Evolutionary conservation across 2,888 invertebrate genomes (phyloP), one percentile per base, ranked within the genome.

Genomic region (Cremastobaeus sp.): DNA sequence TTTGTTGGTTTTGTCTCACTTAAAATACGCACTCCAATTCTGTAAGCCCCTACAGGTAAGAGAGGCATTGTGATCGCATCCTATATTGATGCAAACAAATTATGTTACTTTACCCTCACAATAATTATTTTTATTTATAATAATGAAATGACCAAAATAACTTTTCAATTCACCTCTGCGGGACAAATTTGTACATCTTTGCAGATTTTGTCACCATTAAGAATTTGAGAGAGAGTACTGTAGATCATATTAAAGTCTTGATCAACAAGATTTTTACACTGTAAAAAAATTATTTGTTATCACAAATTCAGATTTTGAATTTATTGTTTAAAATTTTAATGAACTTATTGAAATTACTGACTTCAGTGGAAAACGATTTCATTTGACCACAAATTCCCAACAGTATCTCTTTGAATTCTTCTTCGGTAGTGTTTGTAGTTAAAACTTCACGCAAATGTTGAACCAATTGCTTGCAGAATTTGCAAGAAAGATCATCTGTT

Each of bases 381-480:
- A 94, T 93, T 88, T 95, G 94, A 76, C 93, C 93, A 89, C 96
- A 96, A 2, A 96, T 88, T 69, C 96, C 94, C 83, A 92, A 89
- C 9, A 95, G 84, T 0, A 96, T 92, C 82, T 90, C 89, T 86
- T 93, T 91, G 88, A 96, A 96, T 88, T 96, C 95, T 0, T 89
- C 80, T 86, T 94, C 94, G 0, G 97, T 96, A 0, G 96, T 95
- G 85, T 96, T 96, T 12, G 96, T 93, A 20, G 95, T 90, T 17
- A 97, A 87, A 3, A 95, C 89, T 83, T 96, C 94, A 72, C 93
- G 92, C 77, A 96, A 89, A 87, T 96, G 96, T 15, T 89, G 89
- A 0, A 96, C 93, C 48, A 97, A 88, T 85, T 95, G 94, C 81
- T 95, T 92, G 87, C 96, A 97, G 60, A 97, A 90, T 81, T 96